Evolutionary conservation across 2,797 vertebrate species (phyloP).

Genomic region (Chaenodraco wilsoni): DNA sequence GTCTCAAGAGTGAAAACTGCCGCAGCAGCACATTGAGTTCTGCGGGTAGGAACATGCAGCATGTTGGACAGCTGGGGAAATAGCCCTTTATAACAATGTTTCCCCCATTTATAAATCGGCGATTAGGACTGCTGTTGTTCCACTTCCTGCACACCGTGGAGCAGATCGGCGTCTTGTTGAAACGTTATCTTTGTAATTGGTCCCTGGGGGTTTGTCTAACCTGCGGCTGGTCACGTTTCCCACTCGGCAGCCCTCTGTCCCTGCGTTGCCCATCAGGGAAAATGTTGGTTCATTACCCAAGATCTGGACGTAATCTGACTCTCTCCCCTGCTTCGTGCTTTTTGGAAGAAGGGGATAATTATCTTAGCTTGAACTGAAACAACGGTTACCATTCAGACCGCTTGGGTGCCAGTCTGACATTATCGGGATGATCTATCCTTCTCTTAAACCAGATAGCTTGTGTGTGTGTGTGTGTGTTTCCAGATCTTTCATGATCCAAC

Average conservation of each 20-base stretch:
- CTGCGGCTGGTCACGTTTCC: constrained; percentile 74
- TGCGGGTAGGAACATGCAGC: constrained; percentile 22
- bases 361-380: constrained; percentile 54
- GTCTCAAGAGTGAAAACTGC: constrained; percentile 56
- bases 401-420: constrained; percentile 48
- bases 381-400: constrained; percentile 41
- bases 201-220: constrained; percentile 68
- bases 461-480: neutral
- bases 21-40: constrained; percentile 37
- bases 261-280: constrained; percentile 49
- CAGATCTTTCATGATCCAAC: constrained; percentile 18
- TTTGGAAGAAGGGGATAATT: constrained; percentile 62
- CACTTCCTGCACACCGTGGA: constrained; percentile 62
- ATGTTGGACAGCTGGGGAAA: neutral
- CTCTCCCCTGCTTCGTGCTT: constrained; percentile 59
- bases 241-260: constrained; percentile 32
- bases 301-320: constrained; percentile 71
- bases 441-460: constrained; percentile 12
- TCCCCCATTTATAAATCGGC: constrained; percentile 42
- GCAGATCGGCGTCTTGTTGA: constrained; percentile 54
- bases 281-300: constrained; percentile 62
- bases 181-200: constrained; percentile 77
- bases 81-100: constrained; percentile 12
- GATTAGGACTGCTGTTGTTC: constrained; percentile 66
- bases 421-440: constrained; percentile 29